Base-by-base conservation (phyloP, 2,797 vertebrate genomes). In the Buphagus erythrorhynchus region DNA sequence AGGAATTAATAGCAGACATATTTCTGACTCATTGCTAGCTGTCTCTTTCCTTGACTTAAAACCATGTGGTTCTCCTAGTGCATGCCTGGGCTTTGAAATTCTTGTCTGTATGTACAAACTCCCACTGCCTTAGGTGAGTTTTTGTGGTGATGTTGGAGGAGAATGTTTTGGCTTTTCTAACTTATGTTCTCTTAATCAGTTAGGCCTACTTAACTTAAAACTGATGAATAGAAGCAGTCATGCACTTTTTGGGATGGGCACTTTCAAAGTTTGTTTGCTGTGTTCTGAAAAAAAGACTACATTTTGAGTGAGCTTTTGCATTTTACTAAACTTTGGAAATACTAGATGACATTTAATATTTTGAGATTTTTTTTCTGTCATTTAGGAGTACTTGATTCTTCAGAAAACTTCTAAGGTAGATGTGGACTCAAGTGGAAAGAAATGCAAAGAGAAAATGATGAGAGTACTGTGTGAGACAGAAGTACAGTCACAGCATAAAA, bases 391-490 rank as follows among this genome's bases (percentile, higher is more conserved):
- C 90, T 93, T 98, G 93, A 81, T 97, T 91, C 98, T 98, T 84
- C 98, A 99, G 93, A 99, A 98, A 98, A 98, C 98, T 15, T 98
- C 97, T 73, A 99, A 98, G 95, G 98, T 99, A 45, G 99, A 99
- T 84, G 98, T 99, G 95, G 98, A 99, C 96, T 98, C 98, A 73
- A 98, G 98, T 42, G 98, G 99, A 96, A 99, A 97, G 97, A 99
- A 98, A 95, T 99, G 99, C 97, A 99, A 97, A 97, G 99, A 99
- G 97, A 99, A 98, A 97, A 99, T 99, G 98, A 98, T 99, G 94
- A 98, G 98, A 85, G 97, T 99, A 69, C 98, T 99, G 14, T 98
- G 93, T 72, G 98, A 99, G 96, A 90, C 95, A 86, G 96, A 96
- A 97, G 95, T 96, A 91, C 97, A 97, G 93, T 65, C 91, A 42